Conservation (phyloP, 2,113 vertebrate genomes). For the Columba janthina region DNA sequence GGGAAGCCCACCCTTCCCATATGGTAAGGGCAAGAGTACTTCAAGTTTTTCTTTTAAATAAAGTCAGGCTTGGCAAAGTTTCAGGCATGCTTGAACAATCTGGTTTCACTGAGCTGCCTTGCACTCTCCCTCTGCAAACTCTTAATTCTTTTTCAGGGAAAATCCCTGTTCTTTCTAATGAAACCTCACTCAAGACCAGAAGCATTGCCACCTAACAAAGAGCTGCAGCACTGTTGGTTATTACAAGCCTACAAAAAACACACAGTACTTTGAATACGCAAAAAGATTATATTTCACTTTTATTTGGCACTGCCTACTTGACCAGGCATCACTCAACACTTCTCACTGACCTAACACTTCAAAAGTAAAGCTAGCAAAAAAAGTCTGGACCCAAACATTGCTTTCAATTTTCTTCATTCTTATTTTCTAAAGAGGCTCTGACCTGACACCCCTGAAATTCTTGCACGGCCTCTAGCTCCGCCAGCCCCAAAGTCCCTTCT, state of each 20-base stretch:
- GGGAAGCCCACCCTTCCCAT: not conserved
- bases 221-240: not conserved
- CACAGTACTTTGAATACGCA: not conserved
- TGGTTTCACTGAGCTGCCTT: not conserved
- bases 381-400: not conserved
- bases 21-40: accelerated
- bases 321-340: not conserved
- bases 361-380: not conserved
- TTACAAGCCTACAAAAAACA: not conserved
- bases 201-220: not conserved
- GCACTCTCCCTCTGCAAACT: not conserved
- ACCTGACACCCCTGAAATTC: not conserved
- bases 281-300: not conserved
- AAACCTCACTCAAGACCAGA: not conserved
- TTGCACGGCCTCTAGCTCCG: not conserved
- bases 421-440: not conserved
- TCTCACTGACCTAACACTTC: not conserved
- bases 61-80: not conserved
- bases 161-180: not conserved
- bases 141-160: not conserved
- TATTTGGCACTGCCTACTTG: not conserved
- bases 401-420: not conserved
- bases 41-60: not conserved
- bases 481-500: not conserved
- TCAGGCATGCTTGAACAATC: not conserved